phyloP scores from a whole-genome alignment of 1,140 invertebrate genomes.

The Habropoda laboriosa region DNA sequence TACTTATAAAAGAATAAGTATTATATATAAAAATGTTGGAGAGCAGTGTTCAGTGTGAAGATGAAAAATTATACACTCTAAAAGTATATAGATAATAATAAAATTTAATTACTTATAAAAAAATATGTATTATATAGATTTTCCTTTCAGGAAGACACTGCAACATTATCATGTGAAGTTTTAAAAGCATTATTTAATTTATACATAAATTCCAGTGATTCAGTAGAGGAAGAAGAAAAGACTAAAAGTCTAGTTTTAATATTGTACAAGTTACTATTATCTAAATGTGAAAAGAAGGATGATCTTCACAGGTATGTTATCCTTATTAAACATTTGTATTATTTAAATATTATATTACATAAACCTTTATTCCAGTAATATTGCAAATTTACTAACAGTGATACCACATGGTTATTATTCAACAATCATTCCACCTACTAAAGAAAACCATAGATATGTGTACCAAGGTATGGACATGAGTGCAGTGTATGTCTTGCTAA shows the following conservation, averaged over 20 bases:
- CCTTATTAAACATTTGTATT: not conserved
- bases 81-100: too few relatives aligned
- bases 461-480: constrained; percentile 82
- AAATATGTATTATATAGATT: constrained; percentile 47
- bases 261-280: constrained; percentile 87
- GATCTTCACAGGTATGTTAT: constrained; percentile 86
- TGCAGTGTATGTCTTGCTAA: constrained; percentile 82
- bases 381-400: constrained; percentile 75
- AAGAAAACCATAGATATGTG: constrained; percentile 46
- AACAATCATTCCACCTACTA: constrained; percentile 55
- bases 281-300: constrained; percentile 85
- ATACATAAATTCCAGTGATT: constrained; percentile 79
- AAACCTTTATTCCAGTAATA: constrained; percentile 69
- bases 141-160: constrained; percentile 83
- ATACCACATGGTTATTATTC: constrained; percentile 71
- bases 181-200: constrained; percentile 96
- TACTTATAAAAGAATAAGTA: too few relatives aligned
- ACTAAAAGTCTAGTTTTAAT: constrained; percentile 88
- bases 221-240: constrained; percentile 88
- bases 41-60: too few relatives aligned
- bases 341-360: not conserved
- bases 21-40: too few relatives aligned
- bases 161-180: constrained; percentile 90
- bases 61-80: too few relatives aligned
- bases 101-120: too few relatives aligned